phyloP scores from a whole-genome alignment of 2,888 invertebrate genomes.

The Lycia hirtaria region DNA sequence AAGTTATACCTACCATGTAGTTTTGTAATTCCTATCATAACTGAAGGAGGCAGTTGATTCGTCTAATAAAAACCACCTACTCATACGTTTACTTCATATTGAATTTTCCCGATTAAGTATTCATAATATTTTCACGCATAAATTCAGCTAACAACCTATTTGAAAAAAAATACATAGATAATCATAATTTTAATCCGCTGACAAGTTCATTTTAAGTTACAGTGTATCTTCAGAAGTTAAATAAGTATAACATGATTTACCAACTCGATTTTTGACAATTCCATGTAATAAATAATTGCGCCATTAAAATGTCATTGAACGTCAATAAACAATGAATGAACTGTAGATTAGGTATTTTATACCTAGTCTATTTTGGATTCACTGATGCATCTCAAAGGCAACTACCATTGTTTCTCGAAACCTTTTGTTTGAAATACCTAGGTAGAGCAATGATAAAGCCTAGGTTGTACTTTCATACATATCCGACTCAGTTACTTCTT shows the following conservation, averaged over 20 bases:
- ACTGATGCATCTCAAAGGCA: slow-evolving; percentile 16
- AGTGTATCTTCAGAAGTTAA: too few species aligned
- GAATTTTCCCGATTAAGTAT: background rate
- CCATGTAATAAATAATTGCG: background rate
- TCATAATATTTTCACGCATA: background rate
- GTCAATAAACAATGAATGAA: slow-evolving; percentile 5
- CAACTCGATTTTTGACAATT: too few species aligned
- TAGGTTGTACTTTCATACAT: background rate
- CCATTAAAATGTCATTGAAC: slow-evolving; percentile 10
- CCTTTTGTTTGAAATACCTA: slow-evolving; percentile 10
- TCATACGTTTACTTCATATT: background rate
- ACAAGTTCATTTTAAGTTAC: too few species aligned
- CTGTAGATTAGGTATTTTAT: background rate
- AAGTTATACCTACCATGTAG: slow-evolving; percentile 5
- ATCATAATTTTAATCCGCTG: too few species aligned
- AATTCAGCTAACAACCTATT: too few species aligned
- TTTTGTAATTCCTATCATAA: background rate
- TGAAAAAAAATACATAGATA: too few species aligned
- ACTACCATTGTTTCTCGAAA: slow-evolving; percentile 9
- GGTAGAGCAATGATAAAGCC: background rate
- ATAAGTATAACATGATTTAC: too few species aligned
- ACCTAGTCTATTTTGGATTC: background rate
- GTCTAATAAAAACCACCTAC: background rate
- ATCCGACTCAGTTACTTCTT: background rate
- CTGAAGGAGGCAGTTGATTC: background rate